Conservation (phyloP, 92 coral and sea anemone genomes). For the Epizoanthus illoricatus region DNA sequence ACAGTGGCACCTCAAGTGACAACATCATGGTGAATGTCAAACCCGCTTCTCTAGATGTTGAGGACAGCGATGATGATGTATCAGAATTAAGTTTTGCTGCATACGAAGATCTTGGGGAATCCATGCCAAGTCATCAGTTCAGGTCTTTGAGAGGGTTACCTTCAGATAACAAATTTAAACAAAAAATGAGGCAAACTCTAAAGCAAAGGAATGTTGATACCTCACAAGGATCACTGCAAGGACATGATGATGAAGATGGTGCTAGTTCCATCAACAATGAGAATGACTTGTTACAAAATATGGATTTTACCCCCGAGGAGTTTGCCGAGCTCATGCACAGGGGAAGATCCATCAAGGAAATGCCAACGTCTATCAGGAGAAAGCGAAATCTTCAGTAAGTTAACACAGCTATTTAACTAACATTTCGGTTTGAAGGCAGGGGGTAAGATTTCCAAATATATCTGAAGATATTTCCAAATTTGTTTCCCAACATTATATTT, state of each 20-base stretch:
- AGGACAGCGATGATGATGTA: conserved; percentile 41
- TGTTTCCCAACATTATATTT: too few species aligned
- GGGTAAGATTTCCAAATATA: too few species aligned
- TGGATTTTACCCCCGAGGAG: conserved; percentile 67
- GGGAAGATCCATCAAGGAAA: conserved; percentile 72
- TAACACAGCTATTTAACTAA: too few species aligned
- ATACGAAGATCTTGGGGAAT: conserved; percentile 44
- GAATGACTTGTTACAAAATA: conserved; percentile 58
- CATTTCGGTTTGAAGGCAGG: neutral
- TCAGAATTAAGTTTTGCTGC: conserved; percentile 51
- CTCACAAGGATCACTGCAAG: conserved; percentile 45
- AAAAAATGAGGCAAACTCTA: conserved; percentile 65
- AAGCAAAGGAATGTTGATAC: conserved; percentile 45
- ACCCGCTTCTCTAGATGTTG: conserved; percentile 35
- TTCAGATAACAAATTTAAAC: conserved; percentile 70
- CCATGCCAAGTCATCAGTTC: conserved; percentile 80
- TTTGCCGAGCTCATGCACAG: conserved; percentile 68
- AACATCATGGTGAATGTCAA: conserved; percentile 41
- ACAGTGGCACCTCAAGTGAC: conserved; percentile 29
- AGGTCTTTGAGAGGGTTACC: conserved; percentile 80
- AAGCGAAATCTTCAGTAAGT: conserved; percentile 78
- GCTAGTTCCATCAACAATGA: conserved; percentile 47
- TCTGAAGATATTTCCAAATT: too few species aligned
- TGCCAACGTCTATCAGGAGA: conserved; percentile 83
- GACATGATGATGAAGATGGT: conserved; percentile 35